Evolutionary conservation across 2,113 vertebrate species (phyloP), one percentile per base, ranked within the genome.

Genomic region (Tachysurus vachellii): DNA sequence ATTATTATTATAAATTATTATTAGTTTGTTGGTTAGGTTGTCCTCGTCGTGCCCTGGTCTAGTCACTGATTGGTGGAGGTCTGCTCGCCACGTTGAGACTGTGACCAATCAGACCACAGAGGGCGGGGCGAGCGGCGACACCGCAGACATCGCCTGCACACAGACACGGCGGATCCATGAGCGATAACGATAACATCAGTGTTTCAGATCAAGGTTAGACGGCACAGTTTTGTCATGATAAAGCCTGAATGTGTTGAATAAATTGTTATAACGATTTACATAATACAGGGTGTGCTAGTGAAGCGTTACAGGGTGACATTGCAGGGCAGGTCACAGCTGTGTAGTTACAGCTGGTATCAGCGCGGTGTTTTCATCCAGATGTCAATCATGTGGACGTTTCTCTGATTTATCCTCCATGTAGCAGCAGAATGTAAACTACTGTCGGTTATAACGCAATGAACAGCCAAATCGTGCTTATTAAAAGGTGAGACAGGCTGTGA

Each of bases 11-110:
- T 19, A 42, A 19, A 66, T 66, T 66, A 62, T 66, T 5, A 16
- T 70, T 19, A 17, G 36, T 76, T 23, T n/a, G 14, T n/a, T 53
- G 9, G 0, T 57, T 80, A 12, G 44, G 19, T 70, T 44, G 21
- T 42, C 19, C 36, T 1, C 36, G 68, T 70, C 3, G 53, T 57
- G 53, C 0, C 66, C 9, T 19, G 36, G 42, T 19, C 42, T 42
- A 28, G 50, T 36, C 42, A 68, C 28, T 84, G 83, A 85, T 75
- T 85, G 70, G 83, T 59, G 53, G 54, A 73, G 21, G 9, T 53
- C n/a, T 6, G 14, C 9, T 5, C 1, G 1, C 47, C 21, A 47
- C 36, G 2, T 36, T 54, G 47, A 6, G 6, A 12, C 14, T 17
- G n/a, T 31, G 10, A 17, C 82, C 82, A 83, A 68, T 70, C 83